phyloP scores from a whole-genome alignment of 2,888 invertebrate species.

The Pterostichus niger region DNA sequence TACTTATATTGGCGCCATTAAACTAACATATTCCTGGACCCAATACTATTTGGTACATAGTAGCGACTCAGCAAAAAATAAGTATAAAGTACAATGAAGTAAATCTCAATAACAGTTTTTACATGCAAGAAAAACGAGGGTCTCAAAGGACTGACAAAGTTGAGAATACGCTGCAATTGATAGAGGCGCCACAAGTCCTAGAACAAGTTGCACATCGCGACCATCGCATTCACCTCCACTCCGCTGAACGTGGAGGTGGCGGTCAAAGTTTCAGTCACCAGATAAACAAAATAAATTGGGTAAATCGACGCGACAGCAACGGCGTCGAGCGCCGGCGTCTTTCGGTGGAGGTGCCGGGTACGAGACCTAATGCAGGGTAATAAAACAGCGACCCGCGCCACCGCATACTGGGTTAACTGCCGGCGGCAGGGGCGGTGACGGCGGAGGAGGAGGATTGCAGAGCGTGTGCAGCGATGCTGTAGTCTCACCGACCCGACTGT shows the following conservation, averaged over 20 bases:
- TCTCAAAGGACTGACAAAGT: slow-evolving; percentile 60
- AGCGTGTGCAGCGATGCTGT: background rate
- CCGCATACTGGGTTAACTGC: slow-evolving; percentile 60
- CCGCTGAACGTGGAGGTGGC: slow-evolving; percentile 36
- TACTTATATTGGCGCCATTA: no score
- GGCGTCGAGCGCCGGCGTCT: slow-evolving; percentile 12
- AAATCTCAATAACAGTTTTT: slow-evolving; percentile 7
- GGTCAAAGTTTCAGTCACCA: slow-evolving; percentile 64
- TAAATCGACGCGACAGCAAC: slow-evolving; percentile 57
- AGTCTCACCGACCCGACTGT: background rate
- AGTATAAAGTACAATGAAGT: slow-evolving; percentile 1
- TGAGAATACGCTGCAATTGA: slow-evolving; percentile 66
- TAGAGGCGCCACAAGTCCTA: slow-evolving; percentile 73
- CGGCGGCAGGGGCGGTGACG: background rate
- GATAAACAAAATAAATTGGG: slow-evolving; percentile 66
- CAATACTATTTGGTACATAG: background rate
- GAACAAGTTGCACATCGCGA: slow-evolving; percentile 50
- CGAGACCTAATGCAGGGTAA: slow-evolving; percentile 59
- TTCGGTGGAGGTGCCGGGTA: slow-evolving; percentile 18
- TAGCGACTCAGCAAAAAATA: slow-evolving; percentile 27
- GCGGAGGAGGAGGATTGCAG: slow-evolving; percentile 1
- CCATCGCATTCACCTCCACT: slow-evolving; percentile 6
- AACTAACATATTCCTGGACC: no score
- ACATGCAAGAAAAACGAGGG: slow-evolving; percentile 46
- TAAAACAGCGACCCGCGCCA: slow-evolving; percentile 57